Conservation (phyloP, 2,113 vertebrate genomes). For the cat (Felis catus) region DNA sequence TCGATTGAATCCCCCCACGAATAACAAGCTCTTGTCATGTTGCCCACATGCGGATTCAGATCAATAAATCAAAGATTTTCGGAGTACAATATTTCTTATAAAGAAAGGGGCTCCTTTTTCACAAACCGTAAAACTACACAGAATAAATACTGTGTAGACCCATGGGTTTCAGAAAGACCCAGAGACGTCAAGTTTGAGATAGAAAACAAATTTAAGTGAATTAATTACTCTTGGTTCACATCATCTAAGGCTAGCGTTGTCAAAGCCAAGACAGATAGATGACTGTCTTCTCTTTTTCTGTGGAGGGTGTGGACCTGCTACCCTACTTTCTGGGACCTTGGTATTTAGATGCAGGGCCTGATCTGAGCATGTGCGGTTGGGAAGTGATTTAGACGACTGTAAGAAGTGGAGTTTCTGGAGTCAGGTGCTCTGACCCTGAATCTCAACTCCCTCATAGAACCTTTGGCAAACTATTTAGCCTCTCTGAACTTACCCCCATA, state of each 20-base stretch:
- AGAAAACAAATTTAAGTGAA: conserved; percentile 12
- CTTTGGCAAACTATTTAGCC: neutral
- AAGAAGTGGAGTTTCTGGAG: neutral
- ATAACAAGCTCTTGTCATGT: neutral
- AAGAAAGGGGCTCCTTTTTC: neutral
- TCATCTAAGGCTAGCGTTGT: neutral
- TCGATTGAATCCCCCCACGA: neutral
- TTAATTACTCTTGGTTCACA: neutral
- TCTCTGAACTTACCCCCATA: neutral
- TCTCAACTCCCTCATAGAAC: neutral
- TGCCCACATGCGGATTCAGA: neutral
- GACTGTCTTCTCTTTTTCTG: neutral
- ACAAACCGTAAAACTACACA: neutral
- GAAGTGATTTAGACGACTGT: neutral
- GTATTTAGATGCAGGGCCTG: neutral
- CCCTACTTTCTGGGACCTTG: neutral
- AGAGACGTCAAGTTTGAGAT: neutral
- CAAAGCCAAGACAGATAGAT: neutral
- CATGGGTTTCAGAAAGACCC: neutral
- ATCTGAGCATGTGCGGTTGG: neutral
- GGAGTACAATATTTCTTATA: neutral
- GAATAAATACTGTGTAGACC: neutral
- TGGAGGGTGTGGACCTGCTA: accelerated
- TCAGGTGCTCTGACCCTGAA: neutral
- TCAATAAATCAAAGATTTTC: conserved; percentile 10